These are phyloP conservation scores for Eptesicus fuscus DNA, from an alignment of 2,113 vertebrate species.

Conservation along the genomic window DNA sequence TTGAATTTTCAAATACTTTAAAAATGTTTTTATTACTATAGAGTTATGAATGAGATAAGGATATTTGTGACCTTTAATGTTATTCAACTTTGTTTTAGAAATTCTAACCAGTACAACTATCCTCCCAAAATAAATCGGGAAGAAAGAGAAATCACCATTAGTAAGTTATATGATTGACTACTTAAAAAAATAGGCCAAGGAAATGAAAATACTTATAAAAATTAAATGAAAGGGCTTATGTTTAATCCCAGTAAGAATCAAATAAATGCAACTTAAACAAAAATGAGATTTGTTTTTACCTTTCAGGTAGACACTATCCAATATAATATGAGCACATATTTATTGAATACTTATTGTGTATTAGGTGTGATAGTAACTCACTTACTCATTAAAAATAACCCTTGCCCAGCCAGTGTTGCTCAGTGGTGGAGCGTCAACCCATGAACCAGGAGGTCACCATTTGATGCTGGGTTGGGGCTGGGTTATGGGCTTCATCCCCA, in stretches of 20 bases:
- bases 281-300: background rate
- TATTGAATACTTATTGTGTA: background rate
- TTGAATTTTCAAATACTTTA: background rate
- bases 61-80: background rate
- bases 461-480: no score
- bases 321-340: background rate
- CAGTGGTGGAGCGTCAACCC: no score
- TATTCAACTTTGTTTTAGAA: background rate
- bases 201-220: background rate
- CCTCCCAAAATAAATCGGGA: background rate
- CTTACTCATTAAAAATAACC: background rate
- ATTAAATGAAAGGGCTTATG: background rate
- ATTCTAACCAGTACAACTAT: background rate
- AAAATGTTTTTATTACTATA: background rate
- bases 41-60: background rate
- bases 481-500: no score
- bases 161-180: background rate
- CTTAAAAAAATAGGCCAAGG: background rate
- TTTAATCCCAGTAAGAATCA: background rate
- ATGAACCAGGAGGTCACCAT: no score
- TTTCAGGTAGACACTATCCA: background rate
- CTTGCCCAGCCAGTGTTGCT: no score
- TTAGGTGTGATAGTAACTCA: background rate
- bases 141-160: background rate
- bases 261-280: background rate